Evolutionary conservation across 2,113 vertebrate genomes (phyloP).

Genomic region (Hippoglossus stenolepis): DNA sequence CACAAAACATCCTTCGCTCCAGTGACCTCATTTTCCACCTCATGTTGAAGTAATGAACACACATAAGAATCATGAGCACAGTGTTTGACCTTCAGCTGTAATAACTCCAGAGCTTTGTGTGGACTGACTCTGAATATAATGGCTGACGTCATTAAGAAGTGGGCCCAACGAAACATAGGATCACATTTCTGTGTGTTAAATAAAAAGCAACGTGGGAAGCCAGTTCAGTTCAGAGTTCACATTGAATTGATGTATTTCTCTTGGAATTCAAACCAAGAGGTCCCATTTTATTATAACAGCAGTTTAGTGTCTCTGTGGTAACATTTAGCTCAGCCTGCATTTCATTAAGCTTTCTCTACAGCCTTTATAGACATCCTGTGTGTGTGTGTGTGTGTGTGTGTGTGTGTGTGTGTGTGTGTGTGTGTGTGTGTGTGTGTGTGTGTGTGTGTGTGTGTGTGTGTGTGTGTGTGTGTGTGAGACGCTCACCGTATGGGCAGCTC

Average conservation of each 20-base stretch:
- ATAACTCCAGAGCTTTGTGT: not conserved
- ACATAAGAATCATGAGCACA: not conserved
- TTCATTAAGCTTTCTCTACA: too few species aligned
- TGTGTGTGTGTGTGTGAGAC: not conserved
- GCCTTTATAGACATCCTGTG: too few species aligned
- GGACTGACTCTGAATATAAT: not conserved
- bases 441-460: not conserved
- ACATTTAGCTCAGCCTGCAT: too few species aligned
- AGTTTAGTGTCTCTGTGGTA: too few species aligned
- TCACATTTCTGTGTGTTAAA: not conserved
- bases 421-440: too few species aligned
- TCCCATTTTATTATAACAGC: too few species aligned
- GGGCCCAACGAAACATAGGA: not conserved
- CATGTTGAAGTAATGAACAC: not conserved
- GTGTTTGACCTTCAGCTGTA: not conserved
- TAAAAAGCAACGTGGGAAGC: too few species aligned
- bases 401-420: not conserved
- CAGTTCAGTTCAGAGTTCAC: too few species aligned
- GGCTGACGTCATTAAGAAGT: not conserved
- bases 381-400: not conserved
- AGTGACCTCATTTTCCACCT: not conserved
- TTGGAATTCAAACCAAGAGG: too few species aligned
- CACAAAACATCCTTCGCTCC: constrained; percentile 4
- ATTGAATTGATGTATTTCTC: too few species aligned
- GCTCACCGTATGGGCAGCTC: constrained; percentile 92